Conservation (phyloP, 2,888 invertebrate species). For the Eupelmus urozonus region DNA sequence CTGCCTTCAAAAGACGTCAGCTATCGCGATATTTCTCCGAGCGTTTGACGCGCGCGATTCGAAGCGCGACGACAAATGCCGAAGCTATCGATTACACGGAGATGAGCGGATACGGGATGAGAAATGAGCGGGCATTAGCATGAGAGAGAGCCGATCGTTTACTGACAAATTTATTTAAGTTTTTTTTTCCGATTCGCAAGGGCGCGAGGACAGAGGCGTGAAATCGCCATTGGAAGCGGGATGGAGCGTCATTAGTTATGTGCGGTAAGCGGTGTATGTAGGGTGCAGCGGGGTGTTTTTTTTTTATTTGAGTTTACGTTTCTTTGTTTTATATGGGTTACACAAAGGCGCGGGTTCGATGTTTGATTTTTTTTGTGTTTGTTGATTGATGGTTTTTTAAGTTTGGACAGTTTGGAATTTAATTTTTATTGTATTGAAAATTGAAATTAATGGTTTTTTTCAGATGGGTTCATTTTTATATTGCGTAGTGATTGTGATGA, state of each 20-base stretch:
- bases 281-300: not conserved
- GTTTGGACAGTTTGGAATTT: too few species aligned
- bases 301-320: not conserved
- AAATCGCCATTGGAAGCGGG: slow-evolving; percentile 45
- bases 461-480: too few species aligned
- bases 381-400: too few species aligned
- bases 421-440: too few species aligned
- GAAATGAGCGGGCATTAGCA: slow-evolving; percentile 55
- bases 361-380: too few species aligned
- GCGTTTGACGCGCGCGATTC: slow-evolving; percentile 16
- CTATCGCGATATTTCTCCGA: too few species aligned
- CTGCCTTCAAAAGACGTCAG: too few species aligned
- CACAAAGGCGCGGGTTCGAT: too few species aligned
- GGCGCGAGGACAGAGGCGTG: slow-evolving; percentile 35
- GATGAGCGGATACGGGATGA: slow-evolving; percentile 25
- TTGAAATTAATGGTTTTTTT: too few species aligned
- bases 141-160: slow-evolving; percentile 18
- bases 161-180: slow-evolving; percentile 57
- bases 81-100: slow-evolving; percentile 35
- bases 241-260: slow-evolving; percentile 40
- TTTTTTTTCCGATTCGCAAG: slow-evolving; percentile 13
- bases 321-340: too few species aligned
- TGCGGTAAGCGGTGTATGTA: not conserved
- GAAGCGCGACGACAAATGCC: slow-evolving; percentile 18
- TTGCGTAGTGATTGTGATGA: too few species aligned